phyloP scores from a whole-genome alignment of 1,140 invertebrate genomes.

The Nebria ingens region DNA sequence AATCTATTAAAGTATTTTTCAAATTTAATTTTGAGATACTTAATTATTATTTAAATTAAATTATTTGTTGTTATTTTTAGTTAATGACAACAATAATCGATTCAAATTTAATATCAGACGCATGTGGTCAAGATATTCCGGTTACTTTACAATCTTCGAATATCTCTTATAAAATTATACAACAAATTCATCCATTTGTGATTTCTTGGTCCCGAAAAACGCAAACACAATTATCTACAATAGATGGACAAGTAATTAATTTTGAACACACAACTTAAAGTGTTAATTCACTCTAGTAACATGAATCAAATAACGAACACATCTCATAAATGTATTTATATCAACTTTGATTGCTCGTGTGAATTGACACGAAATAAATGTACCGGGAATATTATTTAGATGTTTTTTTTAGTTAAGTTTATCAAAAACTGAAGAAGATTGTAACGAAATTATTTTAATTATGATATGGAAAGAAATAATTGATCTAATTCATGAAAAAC shows the following conservation, averaged over 20 bases:
- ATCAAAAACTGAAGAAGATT: constrained; percentile 16
- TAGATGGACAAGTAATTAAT: constrained; percentile 16
- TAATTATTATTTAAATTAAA: constrained; percentile 5
- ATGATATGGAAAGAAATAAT: constrained; percentile 34
- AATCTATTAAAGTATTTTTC: constrained; percentile 41
- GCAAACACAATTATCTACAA: constrained; percentile 23
- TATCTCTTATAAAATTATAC: constrained; percentile 27
- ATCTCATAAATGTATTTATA: too few species aligned
- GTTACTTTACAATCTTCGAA: constrained; percentile 22
- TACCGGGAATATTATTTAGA: too few species aligned
- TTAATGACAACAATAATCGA: constrained; percentile 40
- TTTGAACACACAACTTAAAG: too few species aligned
- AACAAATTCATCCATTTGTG: constrained; percentile 31
- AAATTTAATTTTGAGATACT: constrained; percentile 1
- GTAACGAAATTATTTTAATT: constrained; percentile 33
- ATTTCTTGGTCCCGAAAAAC: constrained; percentile 38
- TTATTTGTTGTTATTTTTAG: constrained; percentile 25
- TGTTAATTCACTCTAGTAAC: too few species aligned
- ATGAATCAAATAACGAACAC: too few species aligned
- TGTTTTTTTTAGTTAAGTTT: constrained; percentile 24
- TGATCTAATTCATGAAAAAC: constrained; percentile 27
- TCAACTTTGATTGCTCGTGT: too few species aligned
- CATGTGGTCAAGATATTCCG: constrained; percentile 28
- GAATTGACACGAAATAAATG: too few species aligned
- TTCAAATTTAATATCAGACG: constrained; percentile 26